A percentile compares a stretch with the other conserved stretches of the same genome.
Conservation (phyloP, 2,888 invertebrate species). For the Hecatera dysodea region DNA sequence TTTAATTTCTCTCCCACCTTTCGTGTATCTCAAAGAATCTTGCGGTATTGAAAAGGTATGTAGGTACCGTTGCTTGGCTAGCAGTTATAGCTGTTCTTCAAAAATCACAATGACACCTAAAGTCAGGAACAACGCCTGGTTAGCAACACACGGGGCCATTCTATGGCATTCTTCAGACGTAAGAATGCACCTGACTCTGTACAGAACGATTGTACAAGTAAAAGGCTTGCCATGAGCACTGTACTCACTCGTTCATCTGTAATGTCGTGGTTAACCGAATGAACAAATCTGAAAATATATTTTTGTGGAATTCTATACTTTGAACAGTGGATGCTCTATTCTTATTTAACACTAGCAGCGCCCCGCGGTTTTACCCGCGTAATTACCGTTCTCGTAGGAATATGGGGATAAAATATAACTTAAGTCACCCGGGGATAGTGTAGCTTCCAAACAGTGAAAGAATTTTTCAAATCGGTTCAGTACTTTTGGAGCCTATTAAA, state of each 20-base stretch:
- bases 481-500: no score
- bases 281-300: neutral
- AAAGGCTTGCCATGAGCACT: neutral
- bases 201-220: conserved; percentile 11
- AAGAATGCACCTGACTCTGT: conserved; percentile 33
- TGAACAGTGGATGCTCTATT: no score
- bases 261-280: conserved; percentile 13
- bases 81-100: conserved; percentile 31
- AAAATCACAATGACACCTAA: conserved; percentile 40
- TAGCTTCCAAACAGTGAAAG: no score
- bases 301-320: neutral
- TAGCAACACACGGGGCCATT: conserved; percentile 26
- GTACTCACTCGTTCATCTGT: conserved; percentile 15
- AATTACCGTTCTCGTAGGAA: no score
- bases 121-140: conserved; percentile 14
- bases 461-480: no score
- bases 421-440: no score
- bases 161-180: conserved; percentile 35
- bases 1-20: neutral
- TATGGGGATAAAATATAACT: no score
- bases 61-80: conserved; percentile 36
- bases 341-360: no score
- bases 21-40: conserved; percentile 5
- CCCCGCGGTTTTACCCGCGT: no score
- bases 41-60: conserved; percentile 26